phyloP scores from a whole-genome alignment of 2,797 vertebrate genomes.

The Scleropages formosus region DNA sequence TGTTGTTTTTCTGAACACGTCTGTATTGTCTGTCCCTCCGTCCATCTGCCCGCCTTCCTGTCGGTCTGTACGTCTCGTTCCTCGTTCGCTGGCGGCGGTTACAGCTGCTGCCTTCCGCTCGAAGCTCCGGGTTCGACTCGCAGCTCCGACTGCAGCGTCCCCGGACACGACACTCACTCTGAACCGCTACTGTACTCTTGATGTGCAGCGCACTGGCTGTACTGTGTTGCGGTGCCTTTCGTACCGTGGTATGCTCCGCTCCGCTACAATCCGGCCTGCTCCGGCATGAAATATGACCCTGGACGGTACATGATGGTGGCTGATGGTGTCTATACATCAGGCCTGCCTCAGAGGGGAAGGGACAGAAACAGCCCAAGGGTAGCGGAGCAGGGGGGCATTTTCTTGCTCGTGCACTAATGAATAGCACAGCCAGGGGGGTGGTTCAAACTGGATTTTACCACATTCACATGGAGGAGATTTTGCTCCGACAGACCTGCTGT shows the following conservation, averaged over 20 bases:
- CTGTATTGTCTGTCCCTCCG: not conserved
- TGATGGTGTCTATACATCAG: conserved; percentile 23
- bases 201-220: no score
- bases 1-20: not conserved
- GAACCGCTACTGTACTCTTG: no score
- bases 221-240: not conserved
- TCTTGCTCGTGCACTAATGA: conserved; percentile 2
- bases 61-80: no score
- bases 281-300: conserved; percentile 23
- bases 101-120: no score
- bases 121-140: no score
- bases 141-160: no score
- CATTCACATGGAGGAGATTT: not conserved
- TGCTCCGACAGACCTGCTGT: not conserved
- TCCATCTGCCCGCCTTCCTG: no score
- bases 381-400: not conserved
- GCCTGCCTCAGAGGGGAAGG: not conserved
- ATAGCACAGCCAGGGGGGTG: not conserved
- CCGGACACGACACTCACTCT: no score
- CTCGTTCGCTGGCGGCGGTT: no score
- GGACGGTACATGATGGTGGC: conserved; percentile 9
- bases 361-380: no score
- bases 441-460: conserved; percentile 7
- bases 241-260: not conserved
- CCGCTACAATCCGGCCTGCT: no score